Conservation (phyloP, 2,113 vertebrate genomes). For the Genyomyrus donnyi region DNA sequence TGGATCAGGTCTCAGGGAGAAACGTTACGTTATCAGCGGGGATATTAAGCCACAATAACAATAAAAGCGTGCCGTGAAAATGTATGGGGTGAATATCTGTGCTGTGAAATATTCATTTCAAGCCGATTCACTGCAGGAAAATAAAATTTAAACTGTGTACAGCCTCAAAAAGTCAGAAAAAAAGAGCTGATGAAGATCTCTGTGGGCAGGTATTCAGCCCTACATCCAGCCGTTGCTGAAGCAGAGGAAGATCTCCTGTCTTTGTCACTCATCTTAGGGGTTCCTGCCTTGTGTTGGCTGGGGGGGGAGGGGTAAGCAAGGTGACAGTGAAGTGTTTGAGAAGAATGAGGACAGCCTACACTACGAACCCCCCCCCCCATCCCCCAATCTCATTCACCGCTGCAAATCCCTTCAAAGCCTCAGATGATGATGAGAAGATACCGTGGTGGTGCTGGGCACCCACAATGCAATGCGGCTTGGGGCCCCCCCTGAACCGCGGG, state of each 20-base stretch:
- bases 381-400: background rate
- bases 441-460: background rate
- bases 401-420: background rate
- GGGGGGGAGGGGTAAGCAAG: background rate
- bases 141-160: background rate
- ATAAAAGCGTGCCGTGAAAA: background rate
- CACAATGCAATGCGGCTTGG: background rate
- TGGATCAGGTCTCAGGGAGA: background rate
- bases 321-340: background rate
- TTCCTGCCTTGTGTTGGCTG: background rate
- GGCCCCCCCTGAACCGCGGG: background rate
- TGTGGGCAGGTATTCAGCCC: background rate
- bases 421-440: background rate
- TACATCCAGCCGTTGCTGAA: background rate
- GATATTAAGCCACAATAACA: background rate
- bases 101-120: background rate
- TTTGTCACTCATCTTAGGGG: background rate
- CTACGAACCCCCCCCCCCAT: background rate
- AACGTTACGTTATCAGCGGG: background rate
- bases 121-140: background rate
- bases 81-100: background rate
- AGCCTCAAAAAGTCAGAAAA: background rate
- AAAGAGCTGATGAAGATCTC: background rate
- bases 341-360: background rate
- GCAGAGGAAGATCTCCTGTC: background rate